Base-by-base conservation (phyloP, 2,113 vertebrate genomes). In the Mirounga angustirostris region DNA sequence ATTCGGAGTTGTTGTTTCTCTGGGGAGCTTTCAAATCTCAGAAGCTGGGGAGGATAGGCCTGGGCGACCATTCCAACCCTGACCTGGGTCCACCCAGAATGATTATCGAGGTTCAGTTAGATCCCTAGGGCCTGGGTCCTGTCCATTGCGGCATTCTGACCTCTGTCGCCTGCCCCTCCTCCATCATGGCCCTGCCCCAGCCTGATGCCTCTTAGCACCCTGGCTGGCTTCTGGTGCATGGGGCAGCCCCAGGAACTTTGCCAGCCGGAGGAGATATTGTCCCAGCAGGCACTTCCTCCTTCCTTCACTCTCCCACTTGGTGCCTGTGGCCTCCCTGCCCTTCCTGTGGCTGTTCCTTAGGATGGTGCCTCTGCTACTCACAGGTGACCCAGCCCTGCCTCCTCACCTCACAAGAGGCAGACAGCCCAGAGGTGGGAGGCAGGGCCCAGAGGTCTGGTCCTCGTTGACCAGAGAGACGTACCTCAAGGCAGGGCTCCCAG, bases 161-260 rank as follows among this genome's bases (percentile, higher is more conserved):
- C 52, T 90, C 40, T 13, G 26, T 12, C 40, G 7, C 22, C 63
- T 33, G 52, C 8, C 50, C 54, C 52, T 36, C 21, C 43, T 4
- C 18, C 5, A 0, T 30, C 1, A 2, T 11, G 50, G 58, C 43
- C 7, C 0, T 43, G 5, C 28, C 69, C 56, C 7, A 14, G 11
- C 69, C 56, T 10, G 26, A 21, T 7, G 19, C 30, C 52, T 81
- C 24, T 7, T 30, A 22, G 97, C 4, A 24, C 61, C 40, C 30
- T 6, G 22, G 21, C 33, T 84, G 52, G 79, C 14, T 90, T 50
- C 33, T 56, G 22, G 30, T 26, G 43, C 63, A 33, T 9, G 36
- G 0, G 15, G 33, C 14, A 21, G 50, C 63, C 40, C 69, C 50
- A 59, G 76, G 21, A 30, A 15, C 16, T 59, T 56, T 33, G 19